Evolutionary conservation across 2,113 vertebrate genomes (phyloP), one percentile per base, ranked within the genome.

Genomic region (Oncorhynchus clarkii): DNA sequence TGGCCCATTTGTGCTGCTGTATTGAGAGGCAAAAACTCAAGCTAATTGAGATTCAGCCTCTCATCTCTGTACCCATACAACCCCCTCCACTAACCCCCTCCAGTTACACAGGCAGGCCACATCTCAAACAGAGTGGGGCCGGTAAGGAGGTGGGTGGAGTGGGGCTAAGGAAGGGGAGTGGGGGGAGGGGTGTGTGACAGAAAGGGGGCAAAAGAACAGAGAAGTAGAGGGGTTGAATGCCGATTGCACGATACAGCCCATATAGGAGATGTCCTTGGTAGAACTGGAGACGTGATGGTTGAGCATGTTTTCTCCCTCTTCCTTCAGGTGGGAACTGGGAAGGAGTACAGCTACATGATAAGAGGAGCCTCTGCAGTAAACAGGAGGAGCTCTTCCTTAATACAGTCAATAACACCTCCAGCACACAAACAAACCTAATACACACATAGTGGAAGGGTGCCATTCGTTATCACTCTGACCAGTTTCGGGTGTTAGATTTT

Each of bases 41-140:
- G 67, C 67, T 68, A 68, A 68, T 68, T 68, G 67, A 68, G 67
- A 68, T 68, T 68, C 67, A 68, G 67, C 18, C 67, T 68, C 67
- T 18, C 67, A 31, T 34, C 67, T 68, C 67, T 68, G 67, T 31
- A 68, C 31, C 67, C 67, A 39, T 68, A 11, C 29, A 68, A 34
- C 67, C 67, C 67, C 59, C 59, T 20, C 51, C 39, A 39, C 39
- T 39, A 39, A 39, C 65, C 65, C 65, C 14, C 22, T 68, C 67
- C 29, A 39, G 20, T 68, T 68, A 68, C 67, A 68, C 67, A 68
- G 27, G n/a, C 31, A 68, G 29, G 31, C 67, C 67, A 68, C 67
- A 68, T 9, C 22, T 66, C 26, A 26, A 26, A 26, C n/a, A 64
- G 67, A 29, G 27, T 26, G 65, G 27, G 64, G 22, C 9, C 13